Base-by-base conservation (phyloP, 2,888 invertebrate species). In the Panopea generosa region DNA sequence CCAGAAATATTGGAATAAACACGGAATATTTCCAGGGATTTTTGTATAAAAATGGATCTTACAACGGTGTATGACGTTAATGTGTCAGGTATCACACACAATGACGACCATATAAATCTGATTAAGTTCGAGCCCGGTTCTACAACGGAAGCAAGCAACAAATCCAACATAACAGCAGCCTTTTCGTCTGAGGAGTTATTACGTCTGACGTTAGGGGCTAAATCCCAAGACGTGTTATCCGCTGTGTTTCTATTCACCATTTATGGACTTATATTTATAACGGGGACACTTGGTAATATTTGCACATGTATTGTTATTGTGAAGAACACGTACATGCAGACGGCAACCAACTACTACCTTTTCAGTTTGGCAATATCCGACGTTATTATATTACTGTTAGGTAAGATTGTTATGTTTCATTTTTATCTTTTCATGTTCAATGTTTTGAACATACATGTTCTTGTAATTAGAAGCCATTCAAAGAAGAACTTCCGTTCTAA, bases 291-390 rank as follows among this genome's bases (percentile, higher is more conserved):
- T 60, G 97, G 98, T 2, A 98, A 98, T 90, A 93, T 96, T 22
- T 95, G 95, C 4, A 97, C 97, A 14, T 97, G 97, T 89, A 94
- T 96, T 53, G 97, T 97, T n/a, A 97, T 98, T 62, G 94, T 95
- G 3, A 94, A 95, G 29, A 96, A 97, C 89, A 94, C 95, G 0
- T 94, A 95, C 3, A 95, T 98, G 95, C 97, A 96, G 87, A 97
- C 97, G 0, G 96, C 97, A 0, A 98, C 98, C 0, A 97, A 98
- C 90, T 97, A 96, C 91, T 98, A 97, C 91, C 94, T 98, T 50
- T 96, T 97, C 93, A 97, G 96, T 90, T 93, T 98, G 92, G 97
- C 97, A 18, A 93, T 97, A 76, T 96, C 96, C 1, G 97, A 97
- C 91, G 94, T 97, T 49, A 93, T 97, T 18, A 93, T 96, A 6